Evolutionary conservation across 2,797 vertebrate species (phyloP).

Genomic region (Benthosema pterotum): DNA sequence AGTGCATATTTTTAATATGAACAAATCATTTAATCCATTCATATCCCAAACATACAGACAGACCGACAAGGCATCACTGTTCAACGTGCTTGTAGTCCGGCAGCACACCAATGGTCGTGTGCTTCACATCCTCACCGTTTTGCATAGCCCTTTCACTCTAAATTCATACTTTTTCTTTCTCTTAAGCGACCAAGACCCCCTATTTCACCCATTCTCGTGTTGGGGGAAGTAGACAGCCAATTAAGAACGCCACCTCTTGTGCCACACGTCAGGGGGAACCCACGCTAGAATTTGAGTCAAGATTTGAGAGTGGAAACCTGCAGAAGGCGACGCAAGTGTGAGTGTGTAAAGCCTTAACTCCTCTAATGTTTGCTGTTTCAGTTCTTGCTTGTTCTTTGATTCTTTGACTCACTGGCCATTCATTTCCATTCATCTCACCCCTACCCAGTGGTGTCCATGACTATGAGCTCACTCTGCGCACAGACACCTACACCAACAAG

Average conservation of each 20-base stretch:
- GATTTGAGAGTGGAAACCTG: slow-evolving; percentile 95
- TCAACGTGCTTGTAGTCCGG: too few relatives aligned
- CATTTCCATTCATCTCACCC: not conserved
- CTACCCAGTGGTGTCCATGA: slow-evolving; percentile 81
- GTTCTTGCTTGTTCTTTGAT: not conserved
- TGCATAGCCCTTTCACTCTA: not conserved
- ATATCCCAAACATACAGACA: too few relatives aligned
- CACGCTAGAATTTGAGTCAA: slow-evolving; percentile 90
- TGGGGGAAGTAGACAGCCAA: slow-evolving; percentile 77
- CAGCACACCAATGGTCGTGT: too few relatives aligned
- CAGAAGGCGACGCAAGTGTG: slow-evolving; percentile 90
- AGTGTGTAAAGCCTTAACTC: slow-evolving; percentile 61
- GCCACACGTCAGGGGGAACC: slow-evolving; percentile 68
- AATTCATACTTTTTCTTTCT: not conserved
- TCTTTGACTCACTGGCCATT: not conserved
- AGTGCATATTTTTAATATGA: too few relatives aligned
- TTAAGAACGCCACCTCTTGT: slow-evolving; percentile 48
- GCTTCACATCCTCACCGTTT: not conserved
- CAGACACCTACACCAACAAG: slow-evolving; percentile 90
- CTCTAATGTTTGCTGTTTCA: not conserved
- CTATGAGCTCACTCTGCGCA: slow-evolving; percentile 88
- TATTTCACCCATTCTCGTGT: slow-evolving; percentile 84
- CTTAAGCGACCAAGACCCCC: slow-evolving; percentile 69
- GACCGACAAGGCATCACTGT: too few relatives aligned
- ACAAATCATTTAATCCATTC: too few relatives aligned